Evolutionary conservation across 2,888 invertebrate species (phyloP), one percentile per base, ranked within the genome.

Genomic region (Tetropium fuscum): DNA sequence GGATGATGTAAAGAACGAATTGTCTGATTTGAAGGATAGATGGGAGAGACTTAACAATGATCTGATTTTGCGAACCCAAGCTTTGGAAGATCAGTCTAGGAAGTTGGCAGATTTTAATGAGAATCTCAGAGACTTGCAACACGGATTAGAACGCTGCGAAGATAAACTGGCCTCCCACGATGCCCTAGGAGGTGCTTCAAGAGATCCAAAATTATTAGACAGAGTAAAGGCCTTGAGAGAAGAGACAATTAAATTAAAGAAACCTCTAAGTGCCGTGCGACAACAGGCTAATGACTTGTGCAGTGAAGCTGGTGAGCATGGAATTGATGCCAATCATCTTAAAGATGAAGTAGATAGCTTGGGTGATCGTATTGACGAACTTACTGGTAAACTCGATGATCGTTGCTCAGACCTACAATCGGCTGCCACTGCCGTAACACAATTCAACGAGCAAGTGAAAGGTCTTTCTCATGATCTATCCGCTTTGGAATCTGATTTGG

Each of bases 21-120:
- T 97, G 2, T 87, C 90, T 68, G 87, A 87, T 69, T 88, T 96
- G 80, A 94, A 93, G 81, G 90, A 91, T 66, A 86, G 95, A 68
- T 97, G 97, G 97, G 95, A 97, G 75, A 88, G 88, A 73, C 85
- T 98, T 5, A 95, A 95, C 81, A 93, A 94, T 74, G 93, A 90
- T 73, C 85, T 94, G 2, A 84, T 90, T 47, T 88, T 90, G 60
- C 87, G 90, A 74, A 89, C 91, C 19, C 92, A 93, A 75, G 89
- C 88, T 74, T 81, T 95, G 51, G 97, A 97, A 81, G 92, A 92
- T 44, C 91, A 94, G 30, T 88, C 90, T 0, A 88, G 92, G 55
- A 90, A 91, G 68, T 84, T 97, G 53, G 88, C 90, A 49, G 95
- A 96, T 71, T 94, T 95, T 78, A 89, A 88, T 43, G 97, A 97